Base-by-base conservation (phyloP, 2,113 vertebrate genomes). In the Bos javanicus region DNA sequence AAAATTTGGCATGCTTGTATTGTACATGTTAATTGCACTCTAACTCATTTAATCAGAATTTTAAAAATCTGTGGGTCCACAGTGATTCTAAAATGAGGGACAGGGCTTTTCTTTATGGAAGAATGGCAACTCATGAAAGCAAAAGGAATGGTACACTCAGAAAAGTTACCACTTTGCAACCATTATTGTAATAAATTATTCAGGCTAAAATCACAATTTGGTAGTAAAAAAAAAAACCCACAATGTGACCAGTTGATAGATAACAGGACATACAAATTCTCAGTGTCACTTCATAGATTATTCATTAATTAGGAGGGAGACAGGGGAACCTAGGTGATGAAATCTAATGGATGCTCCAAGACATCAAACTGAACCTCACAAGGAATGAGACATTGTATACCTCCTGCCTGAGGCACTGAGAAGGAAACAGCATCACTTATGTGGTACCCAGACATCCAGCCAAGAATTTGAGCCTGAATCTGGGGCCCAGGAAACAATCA, bases 371-470 rank as follows among this genome's bases (percentile, higher is more conserved):
- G 30, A 30, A 46, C 8, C n/a, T 43, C 43, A 84, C 17, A 71
- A 83, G 46, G 6, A 71, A 28, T 59, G 33, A 67, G 28, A 30
- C 11, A n/a, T 2, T 19, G 12, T 3, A 33, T 16, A 21, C 2
- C 12, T 54, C 15, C 50, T 19, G 15, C 50, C 56, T 1, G 15
- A 92, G 19, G 1, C 12, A 46, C 52, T 48, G 74, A 87, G 64
- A 56, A 36, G 28, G 15, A 78, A 1, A 0, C 19, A 64, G 26
- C 1, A 17, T 26, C 50, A 71, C 14, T 16, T 11, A 56, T 0
- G 48, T 8, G 17, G 39, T 59, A 25, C 33, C 21, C 50, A 83
- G 19, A 25, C 13, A 30, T 46, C 39, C 52, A 80, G 16, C 23
- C 33, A 78, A 64, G 43, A 86, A 87, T 11, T 0, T 56, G 76